Conservation (phyloP, 2,888 invertebrate species). For the Craniophora ligustri region DNA sequence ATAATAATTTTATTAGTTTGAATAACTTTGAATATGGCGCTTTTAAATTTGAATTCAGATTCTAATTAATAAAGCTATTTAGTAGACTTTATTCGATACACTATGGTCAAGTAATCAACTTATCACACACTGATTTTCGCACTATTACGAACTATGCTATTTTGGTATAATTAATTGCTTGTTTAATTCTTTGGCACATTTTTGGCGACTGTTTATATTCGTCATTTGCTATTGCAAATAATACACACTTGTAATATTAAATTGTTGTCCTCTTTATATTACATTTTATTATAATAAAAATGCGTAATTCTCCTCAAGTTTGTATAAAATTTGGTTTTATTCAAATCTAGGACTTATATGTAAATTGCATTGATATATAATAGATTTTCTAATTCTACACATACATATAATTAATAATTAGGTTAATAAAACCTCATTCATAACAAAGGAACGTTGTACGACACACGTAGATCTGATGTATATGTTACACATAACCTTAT, state of each 20-base stretch:
- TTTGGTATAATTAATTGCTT: neutral
- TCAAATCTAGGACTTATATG: conserved; percentile 67
- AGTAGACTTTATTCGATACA: too few species aligned
- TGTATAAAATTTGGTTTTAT: conserved; percentile 73
- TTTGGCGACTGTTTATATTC: conserved; percentile 9
- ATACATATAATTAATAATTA: conserved; percentile 65
- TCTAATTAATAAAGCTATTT: too few species aligned
- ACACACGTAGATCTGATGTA: conserved; percentile 66
- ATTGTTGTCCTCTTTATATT: too few species aligned
- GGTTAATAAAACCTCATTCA: conserved; percentile 80
- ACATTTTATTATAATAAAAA: conserved; percentile 57
- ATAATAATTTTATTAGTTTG: too few species aligned
- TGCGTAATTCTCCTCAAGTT: conserved; percentile 71
- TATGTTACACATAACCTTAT: conserved; percentile 61
- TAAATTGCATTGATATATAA: conserved; percentile 63
- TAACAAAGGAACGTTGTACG: conserved; percentile 83
- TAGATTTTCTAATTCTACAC: conserved; percentile 73
- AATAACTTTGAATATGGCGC: too few species aligned
- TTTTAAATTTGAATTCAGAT: too few species aligned
- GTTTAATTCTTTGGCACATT: conserved; percentile 23
- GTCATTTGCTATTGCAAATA: neutral
- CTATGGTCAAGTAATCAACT: too few species aligned
- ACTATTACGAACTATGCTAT: neutral
- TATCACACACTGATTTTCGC: neutral
- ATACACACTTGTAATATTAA: too few species aligned